phyloP scores from a whole-genome alignment of 1,140 invertebrate genomes.

The Drosophila sp. region DNA sequence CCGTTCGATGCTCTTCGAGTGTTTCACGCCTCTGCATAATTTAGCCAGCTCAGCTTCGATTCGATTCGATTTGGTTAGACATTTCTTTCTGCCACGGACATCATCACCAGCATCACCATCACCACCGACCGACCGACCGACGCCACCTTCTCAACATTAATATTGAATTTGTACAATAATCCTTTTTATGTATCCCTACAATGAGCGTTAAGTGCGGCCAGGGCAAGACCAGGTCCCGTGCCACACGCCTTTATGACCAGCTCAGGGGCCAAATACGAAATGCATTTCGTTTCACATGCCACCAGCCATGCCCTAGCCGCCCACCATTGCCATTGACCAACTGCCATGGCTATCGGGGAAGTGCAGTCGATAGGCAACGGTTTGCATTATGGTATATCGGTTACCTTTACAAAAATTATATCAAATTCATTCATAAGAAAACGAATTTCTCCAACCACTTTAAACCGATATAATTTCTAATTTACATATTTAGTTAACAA shows the following conservation, averaged over 20 bases:
- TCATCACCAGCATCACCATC: slow-evolving; percentile 8
- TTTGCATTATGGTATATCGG: not conserved
- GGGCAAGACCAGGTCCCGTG: slow-evolving; percentile 36
- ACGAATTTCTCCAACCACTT: no score
- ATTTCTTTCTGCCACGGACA: not conserved
- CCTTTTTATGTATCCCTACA: slow-evolving; percentile 75
- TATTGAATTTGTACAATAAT: slow-evolving; percentile 80
- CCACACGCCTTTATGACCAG: slow-evolving; percentile 55
- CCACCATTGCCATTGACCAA: not conserved
- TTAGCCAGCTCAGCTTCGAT: slow-evolving; percentile 59
- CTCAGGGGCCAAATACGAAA: slow-evolving; percentile 34
- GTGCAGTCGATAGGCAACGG: not conserved
- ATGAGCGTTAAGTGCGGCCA: slow-evolving; percentile 68
- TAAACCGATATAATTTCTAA: no score
- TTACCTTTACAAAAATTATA: no score
- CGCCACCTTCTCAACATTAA: slow-evolving; percentile 55
- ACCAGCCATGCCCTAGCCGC: no score
- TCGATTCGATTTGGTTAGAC: slow-evolving; percentile 18
- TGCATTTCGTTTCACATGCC: slow-evolving; percentile 40
- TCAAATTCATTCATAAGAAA: no score
- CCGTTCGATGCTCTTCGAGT: slow-evolving; percentile 35
- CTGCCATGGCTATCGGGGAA: not conserved
- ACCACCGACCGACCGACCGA: not conserved
- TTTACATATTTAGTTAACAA: no score
- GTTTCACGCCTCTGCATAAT: slow-evolving; percentile 77